Evolutionary conservation across 2,888 invertebrate species (phyloP), one percentile per base, ranked within the genome.

Genomic region (Catocala nupta): DNA sequence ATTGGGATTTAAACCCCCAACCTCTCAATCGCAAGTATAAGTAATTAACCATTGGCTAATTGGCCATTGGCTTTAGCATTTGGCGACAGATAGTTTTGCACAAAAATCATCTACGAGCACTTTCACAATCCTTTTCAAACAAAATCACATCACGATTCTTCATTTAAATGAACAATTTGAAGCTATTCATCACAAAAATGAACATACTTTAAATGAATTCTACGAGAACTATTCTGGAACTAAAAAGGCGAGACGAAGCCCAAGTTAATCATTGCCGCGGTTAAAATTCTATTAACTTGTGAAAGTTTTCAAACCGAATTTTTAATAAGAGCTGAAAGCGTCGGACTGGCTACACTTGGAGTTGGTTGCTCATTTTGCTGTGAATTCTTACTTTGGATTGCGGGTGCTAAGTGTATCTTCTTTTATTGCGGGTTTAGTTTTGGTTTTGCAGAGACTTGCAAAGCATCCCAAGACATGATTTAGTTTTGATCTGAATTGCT

Each of bases 281-380:
- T 89, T 89, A 87, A 90, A 88, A 90, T 89, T 90, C 88, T 86
- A 90, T 90, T 90, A 88, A 81, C 81, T 75, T 78, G 60, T 49
- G 48, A 70, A 85, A 90, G 83, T 88, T 86, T 78, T 66, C 78
- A 82, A 86, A 85, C 86, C 81, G 83, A 89, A 89, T 89, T 90
- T 90, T 90, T 90, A 89, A 90, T 89, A 88, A 88, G 86, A 88
- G 81, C 85, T 83, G 76, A 80, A 73, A 71, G 75, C 78, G 83
- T 77, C 63, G 73, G 76, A 80, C 71, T 80, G 70, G 12, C 67
- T 62, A 70, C 77, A 78, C 75, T 81, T 74, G 73, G 69, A 68
- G 63, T 70, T 63, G 25, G 66, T 68, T 77, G 82, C 77, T 84
- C 81, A 84, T 86, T 85, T 87, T 78, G 73, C 79, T 78, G 76